Evolutionary conservation across 2,797 vertebrate genomes (phyloP).

Genomic region (Coracias cyanogaster): DNA sequence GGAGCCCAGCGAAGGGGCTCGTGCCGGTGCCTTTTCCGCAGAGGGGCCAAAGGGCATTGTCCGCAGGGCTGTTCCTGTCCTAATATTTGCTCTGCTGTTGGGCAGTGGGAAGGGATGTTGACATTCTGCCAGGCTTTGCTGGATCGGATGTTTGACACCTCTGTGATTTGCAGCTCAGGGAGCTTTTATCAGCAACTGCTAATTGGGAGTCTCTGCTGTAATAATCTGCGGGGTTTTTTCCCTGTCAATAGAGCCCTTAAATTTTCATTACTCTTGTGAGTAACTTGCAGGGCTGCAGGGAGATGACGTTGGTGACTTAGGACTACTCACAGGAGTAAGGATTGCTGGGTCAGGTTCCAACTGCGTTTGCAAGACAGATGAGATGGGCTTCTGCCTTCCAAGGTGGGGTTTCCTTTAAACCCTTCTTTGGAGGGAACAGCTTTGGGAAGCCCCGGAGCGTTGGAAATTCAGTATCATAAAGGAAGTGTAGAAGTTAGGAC

Average conservation of each 20-base stretch:
- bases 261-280: slow-evolving; percentile 24
- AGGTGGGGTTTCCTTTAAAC: not conserved
- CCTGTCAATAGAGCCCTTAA: not conserved
- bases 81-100: not conserved
- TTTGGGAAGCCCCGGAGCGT: not conserved
- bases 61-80: not conserved
- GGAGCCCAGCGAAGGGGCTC: not conserved
- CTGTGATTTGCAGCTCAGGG: not conserved
- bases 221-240: not conserved
- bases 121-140: not conserved
- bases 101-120: not conserved
- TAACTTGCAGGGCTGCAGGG: not conserved
- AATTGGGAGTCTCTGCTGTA: not conserved
- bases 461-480: not conserved
- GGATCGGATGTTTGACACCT: not conserved
- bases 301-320: not conserved
- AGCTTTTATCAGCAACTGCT: not conserved
- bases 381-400: not conserved
- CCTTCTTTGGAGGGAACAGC: not conserved
- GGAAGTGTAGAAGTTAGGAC: not conserved
- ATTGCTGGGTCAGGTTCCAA: not conserved
- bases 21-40: not conserved
- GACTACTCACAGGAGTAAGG: not conserved
- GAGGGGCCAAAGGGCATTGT: not conserved
- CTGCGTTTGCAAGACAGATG: not conserved